phyloP scores from a whole-genome alignment of 2,888 invertebrate species.

The Lasioglossum lativentre region DNA sequence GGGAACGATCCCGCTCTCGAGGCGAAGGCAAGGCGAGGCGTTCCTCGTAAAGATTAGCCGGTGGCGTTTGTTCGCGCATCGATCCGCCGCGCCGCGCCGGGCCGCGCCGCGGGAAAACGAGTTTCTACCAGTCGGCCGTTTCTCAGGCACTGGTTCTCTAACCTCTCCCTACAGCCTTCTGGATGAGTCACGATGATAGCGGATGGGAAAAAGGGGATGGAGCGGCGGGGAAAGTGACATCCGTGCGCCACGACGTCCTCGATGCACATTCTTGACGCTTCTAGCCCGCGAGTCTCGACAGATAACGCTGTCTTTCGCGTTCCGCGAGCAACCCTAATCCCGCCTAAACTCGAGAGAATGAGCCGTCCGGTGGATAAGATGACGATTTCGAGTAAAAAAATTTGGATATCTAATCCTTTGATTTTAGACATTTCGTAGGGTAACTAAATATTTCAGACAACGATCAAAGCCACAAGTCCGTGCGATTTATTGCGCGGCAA shows the following conservation, averaged over 20 bases:
- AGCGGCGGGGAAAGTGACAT: slow-evolving; percentile 47
- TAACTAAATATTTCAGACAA: not conserved
- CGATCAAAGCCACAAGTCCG: too few relatives aligned
- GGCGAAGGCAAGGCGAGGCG: slow-evolving; percentile 18
- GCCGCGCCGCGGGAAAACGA: slow-evolving; percentile 59
- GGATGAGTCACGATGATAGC: slow-evolving; percentile 75
- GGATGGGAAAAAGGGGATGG: slow-evolving; percentile 63
- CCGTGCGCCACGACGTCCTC: slow-evolving; percentile 9
- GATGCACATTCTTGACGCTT: slow-evolving; percentile 40
- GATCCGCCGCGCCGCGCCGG: slow-evolving; percentile 56
- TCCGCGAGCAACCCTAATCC: slow-evolving; percentile 36
- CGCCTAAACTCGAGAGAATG: slow-evolving; percentile 1
- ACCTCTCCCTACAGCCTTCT: slow-evolving; percentile 49
- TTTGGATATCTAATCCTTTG: not conserved
- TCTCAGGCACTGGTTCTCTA: slow-evolving; percentile 35
- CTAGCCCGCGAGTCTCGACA: slow-evolving; percentile 17
- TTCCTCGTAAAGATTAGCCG: slow-evolving; percentile 45
- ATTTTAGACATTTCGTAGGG: too few relatives aligned
- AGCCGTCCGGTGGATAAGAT: slow-evolving; percentile 30
- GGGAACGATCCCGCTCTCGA: not conserved
- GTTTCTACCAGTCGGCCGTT: slow-evolving; percentile 58
- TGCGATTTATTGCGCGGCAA: not conserved
- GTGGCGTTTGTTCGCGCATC: slow-evolving; percentile 54
- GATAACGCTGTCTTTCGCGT: slow-evolving; percentile 35
- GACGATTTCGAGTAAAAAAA: slow-evolving; percentile 26